Percentiles rank a stretch among this genome's conserved stretches.
Conservation (phyloP, 2,113 vertebrate genomes). For the Acanthisitta chloris region DNA sequence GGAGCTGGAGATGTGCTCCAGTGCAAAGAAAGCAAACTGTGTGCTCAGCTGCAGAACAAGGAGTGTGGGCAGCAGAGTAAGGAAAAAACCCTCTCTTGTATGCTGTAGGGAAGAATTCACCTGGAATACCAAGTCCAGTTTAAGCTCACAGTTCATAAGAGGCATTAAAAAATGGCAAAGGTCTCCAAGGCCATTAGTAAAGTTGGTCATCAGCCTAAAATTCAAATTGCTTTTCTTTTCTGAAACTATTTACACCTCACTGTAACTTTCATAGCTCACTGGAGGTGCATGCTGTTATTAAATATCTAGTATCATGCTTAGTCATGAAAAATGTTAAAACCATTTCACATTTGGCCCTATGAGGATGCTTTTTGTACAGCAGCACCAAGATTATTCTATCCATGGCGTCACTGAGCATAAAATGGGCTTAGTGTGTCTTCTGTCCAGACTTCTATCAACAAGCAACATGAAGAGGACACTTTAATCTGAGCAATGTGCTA, state of each 20-base stretch:
- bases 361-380: background rate
- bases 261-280: background rate
- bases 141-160: background rate
- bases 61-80: background rate
- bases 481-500: background rate
- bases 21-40: background rate
- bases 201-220: background rate
- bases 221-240: background rate
- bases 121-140: background rate
- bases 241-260: background rate
- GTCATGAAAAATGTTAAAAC: background rate
- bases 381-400: background rate
- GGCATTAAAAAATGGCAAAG: background rate
- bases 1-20: background rate
- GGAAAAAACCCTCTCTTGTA: background rate
- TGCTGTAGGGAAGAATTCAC: background rate
- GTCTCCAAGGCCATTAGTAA: background rate
- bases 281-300: background rate
- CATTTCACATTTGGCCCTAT: rapidly evolving
- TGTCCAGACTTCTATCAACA: background rate
- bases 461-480: background rate
- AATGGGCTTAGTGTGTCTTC: background rate
- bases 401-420: background rate
- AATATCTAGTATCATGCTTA: rapidly evolving
- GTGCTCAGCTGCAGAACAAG: background rate